Percentiles rank a stretch among this genome's conserved stretches.
phyloP scores from a whole-genome alignment of 2,797 vertebrate species.

The Cephalopachus bancanus region DNA sequence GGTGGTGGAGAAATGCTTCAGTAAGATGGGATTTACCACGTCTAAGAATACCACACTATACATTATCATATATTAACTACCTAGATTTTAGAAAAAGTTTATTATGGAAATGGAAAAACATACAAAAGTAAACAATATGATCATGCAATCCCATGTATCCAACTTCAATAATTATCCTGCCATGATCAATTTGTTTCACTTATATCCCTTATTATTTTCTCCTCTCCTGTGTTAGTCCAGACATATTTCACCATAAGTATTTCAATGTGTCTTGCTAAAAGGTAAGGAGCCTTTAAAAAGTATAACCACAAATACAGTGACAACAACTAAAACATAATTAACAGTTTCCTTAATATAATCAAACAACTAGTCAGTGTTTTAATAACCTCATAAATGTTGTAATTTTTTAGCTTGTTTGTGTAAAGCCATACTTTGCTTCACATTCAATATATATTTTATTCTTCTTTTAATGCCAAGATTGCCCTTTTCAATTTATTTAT shows the following conservation, averaged over 20 bases:
- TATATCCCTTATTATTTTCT: neutral
- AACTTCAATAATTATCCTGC: conserved; percentile 7
- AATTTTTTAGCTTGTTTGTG: conserved; percentile 34
- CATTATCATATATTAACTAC: neutral
- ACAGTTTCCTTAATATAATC: neutral
- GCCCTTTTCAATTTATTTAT: neutral
- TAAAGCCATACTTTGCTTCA: conserved; percentile 21
- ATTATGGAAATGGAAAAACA: conserved; percentile 37
- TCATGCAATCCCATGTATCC: neutral
- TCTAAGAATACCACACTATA: neutral
- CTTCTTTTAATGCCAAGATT: neutral
- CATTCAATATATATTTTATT: conserved; percentile 22
- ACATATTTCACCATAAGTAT: neutral
- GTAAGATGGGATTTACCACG: neutral
- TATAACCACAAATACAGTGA: neutral
- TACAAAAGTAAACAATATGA: neutral
- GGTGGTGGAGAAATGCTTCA: neutral
- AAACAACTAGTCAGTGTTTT: neutral
- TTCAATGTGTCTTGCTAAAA: conserved; percentile 11
- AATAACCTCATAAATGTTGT: conserved; percentile 31
- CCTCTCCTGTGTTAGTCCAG: conserved; percentile 15
- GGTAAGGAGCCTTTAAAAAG: neutral
- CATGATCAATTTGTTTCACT: neutral
- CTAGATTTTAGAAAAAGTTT: neutral
- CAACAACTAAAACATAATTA: conserved; percentile 8